These are phyloP conservation scores for Callochromis pleurospilus DNA, from an alignment of 2,113 vertebrate species.

Conservation along the genomic window DNA sequence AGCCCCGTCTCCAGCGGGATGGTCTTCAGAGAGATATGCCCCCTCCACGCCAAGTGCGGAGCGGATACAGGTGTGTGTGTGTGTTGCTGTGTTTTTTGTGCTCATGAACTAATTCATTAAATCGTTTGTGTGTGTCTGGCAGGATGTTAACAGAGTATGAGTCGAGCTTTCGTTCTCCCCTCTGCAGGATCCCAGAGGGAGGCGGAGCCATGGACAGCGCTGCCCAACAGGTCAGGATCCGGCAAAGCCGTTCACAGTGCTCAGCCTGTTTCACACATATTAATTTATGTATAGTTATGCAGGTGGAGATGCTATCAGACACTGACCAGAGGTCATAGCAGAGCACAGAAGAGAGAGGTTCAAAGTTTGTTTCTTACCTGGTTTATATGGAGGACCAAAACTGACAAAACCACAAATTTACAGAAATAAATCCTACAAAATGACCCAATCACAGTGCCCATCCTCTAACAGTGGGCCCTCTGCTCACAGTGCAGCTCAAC, in stretches of 20 bases:
- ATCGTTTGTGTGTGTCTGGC: slow-evolving; percentile 2
- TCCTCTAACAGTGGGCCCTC: neutral
- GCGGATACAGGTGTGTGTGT: slow-evolving; percentile 21
- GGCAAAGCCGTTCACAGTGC: neutral
- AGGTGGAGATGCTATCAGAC: neutral
- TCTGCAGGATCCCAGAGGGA: slow-evolving; percentile 22
- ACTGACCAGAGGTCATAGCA: neutral
- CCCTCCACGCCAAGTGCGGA: neutral
- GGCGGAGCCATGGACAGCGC: neutral
- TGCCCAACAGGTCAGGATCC: slow-evolving; percentile 31
- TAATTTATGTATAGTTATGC: neutral
- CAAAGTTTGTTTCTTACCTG: neutral
- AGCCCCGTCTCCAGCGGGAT: neutral
- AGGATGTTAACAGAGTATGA: slow-evolving; percentile 48
- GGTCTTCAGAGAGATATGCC: neutral
- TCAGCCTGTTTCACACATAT: neutral
- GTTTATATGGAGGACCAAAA: neutral
- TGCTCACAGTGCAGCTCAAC: neutral
- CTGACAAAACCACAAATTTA: neutral
- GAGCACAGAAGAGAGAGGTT: neutral
- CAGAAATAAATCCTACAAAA: neutral
- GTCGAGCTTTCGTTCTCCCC: slow-evolving; percentile 40
- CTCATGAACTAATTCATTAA: neutral
- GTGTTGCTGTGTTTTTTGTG: neutral
- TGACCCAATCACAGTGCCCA: neutral